Conservation (phyloP, 23 tunicate genomes). For the Ascidia mentula region DNA sequence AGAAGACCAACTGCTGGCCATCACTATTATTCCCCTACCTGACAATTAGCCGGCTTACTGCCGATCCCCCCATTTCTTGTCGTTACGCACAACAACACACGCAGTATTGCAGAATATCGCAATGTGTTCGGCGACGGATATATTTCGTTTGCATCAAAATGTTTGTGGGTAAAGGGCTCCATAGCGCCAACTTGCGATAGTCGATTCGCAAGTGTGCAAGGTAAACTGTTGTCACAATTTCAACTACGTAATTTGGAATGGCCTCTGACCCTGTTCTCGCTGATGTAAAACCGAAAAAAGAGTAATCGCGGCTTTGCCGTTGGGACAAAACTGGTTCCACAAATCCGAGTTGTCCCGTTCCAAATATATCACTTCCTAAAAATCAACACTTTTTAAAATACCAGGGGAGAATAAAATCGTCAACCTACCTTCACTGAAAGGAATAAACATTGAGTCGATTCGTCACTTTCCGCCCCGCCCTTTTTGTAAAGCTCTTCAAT, state of each 20-base stretch:
- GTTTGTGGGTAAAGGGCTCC: too few relatives aligned
- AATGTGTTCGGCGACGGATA: too few relatives aligned
- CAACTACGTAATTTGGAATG: slow-evolving; percentile 17
- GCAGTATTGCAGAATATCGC: too few relatives aligned
- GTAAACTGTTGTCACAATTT: too few relatives aligned
- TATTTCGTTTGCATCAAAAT: too few relatives aligned
- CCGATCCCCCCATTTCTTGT: too few relatives aligned
- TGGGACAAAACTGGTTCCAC: slow-evolving; percentile 74
- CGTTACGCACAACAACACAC: too few relatives aligned
- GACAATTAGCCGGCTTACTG: too few relatives aligned
- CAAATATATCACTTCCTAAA: slow-evolving; percentile 19
- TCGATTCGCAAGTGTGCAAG: too few relatives aligned
- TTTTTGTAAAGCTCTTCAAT: slow-evolving; percentile 34
- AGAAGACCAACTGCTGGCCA: too few relatives aligned
- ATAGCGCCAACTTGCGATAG: slow-evolving; percentile 4
- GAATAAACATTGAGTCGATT: slow-evolving; percentile 80
- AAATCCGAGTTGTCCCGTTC: slow-evolving; percentile 48
- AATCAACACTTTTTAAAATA: not conserved
- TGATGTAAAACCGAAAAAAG: slow-evolving; percentile 48
- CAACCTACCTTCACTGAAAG: slow-evolving; percentile 39
- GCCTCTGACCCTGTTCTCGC: slow-evolving; percentile 16
- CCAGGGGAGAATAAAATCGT: not conserved
- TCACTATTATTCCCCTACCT: too few relatives aligned
- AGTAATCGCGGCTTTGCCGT: slow-evolving; percentile 69
- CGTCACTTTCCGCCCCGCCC: slow-evolving; percentile 97